A percentile compares a stretch with the other conserved stretches of the same genome.
Evolutionary conservation across 2,797 vertebrate species (phyloP).

Genomic region (Hozukius guyotensis): DNA sequence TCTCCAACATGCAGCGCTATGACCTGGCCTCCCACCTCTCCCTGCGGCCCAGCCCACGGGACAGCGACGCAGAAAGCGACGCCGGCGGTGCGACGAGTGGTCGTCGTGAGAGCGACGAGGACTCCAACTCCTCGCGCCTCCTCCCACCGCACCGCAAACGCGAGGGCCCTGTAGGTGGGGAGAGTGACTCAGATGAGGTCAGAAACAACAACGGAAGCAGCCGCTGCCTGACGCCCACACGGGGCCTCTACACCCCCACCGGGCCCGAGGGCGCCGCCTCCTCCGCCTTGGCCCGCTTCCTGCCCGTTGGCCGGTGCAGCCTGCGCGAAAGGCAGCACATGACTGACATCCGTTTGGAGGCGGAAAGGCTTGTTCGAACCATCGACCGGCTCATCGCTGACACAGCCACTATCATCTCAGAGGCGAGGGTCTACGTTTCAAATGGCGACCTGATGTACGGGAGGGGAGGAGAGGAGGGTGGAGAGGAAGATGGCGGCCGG

Average conservation of each 20-base stretch:
- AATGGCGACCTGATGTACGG: conserved; percentile 91
- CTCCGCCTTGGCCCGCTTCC: conserved; percentile 78
- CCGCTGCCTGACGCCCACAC: conserved; percentile 89
- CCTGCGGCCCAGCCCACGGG: conserved; percentile 87
- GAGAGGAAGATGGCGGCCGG: conserved; percentile 88
- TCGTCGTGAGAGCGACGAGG: conserved; percentile 92
- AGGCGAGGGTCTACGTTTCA: conserved; percentile 91
- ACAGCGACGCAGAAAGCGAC: conserved; percentile 94
- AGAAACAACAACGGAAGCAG: conserved; percentile 83
- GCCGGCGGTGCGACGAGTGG: conserved; percentile 76
- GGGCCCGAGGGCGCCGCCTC: conserved; percentile 69
- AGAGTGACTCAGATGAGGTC: conserved; percentile 95
- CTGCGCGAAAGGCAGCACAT: conserved; percentile 93
- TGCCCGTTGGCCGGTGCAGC: conserved; percentile 82
- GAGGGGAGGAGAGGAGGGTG: conserved; percentile 86
- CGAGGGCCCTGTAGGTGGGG: conserved; percentile 94
- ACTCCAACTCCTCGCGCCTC: conserved; percentile 81
- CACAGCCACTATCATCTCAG: conserved; percentile 92
- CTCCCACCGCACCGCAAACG: conserved; percentile 93
- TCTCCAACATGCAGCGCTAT: conserved; percentile 97
- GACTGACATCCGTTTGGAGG: conserved; percentile 96
- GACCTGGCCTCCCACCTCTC: conserved; percentile 93
- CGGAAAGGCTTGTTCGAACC: conserved; percentile 92
- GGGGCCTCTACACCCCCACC: conserved; percentile 85
- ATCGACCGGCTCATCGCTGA: conserved; percentile 95